Evolutionary conservation across 2,888 invertebrate species (phyloP).

Genomic region (Trachelus tabidus): DNA sequence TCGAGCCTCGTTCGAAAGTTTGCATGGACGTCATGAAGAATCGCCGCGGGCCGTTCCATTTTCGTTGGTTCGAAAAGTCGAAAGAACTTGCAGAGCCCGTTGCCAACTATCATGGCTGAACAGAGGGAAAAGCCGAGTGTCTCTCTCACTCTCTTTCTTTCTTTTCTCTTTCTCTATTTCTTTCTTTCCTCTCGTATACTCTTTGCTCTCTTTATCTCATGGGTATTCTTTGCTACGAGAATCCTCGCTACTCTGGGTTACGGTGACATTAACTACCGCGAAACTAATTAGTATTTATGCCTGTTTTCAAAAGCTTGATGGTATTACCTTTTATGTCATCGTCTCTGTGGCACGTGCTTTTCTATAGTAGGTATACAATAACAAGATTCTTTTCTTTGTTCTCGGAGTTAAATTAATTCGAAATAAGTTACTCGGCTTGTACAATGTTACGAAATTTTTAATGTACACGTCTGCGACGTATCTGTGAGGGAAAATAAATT

Average conservation of each 20-base stretch:
- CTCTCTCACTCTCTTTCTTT: not conserved
- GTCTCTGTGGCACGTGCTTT: not conserved
- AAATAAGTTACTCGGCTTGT: too few species aligned
- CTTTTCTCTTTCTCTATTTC: not conserved
- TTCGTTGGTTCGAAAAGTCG: not conserved
- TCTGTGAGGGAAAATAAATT: too few species aligned
- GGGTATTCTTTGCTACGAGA: conserved; percentile 22
- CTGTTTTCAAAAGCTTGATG: conserved; percentile 32
- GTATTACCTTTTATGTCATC: conserved; percentile 32
- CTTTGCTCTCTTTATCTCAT: conserved; percentile 12
- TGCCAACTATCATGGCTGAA: not conserved
- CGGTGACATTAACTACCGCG: conserved; percentile 18
- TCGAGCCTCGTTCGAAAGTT: not conserved
- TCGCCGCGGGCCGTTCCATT: not conserved
- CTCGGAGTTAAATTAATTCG: too few species aligned
- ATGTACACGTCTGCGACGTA: too few species aligned
- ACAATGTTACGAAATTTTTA: not conserved
- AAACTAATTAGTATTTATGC: conserved; percentile 47
- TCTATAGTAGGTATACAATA: not conserved
- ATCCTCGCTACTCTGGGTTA: conserved; percentile 23
- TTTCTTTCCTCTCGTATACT: conserved; percentile 3
- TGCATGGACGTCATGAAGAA: not conserved
- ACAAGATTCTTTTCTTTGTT: not conserved
- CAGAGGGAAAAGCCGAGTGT: not conserved
- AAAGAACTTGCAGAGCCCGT: not conserved